Evolutionary conservation across 2,888 invertebrate species (phyloP).

Genomic region (Syrphus vitripennis): DNA sequence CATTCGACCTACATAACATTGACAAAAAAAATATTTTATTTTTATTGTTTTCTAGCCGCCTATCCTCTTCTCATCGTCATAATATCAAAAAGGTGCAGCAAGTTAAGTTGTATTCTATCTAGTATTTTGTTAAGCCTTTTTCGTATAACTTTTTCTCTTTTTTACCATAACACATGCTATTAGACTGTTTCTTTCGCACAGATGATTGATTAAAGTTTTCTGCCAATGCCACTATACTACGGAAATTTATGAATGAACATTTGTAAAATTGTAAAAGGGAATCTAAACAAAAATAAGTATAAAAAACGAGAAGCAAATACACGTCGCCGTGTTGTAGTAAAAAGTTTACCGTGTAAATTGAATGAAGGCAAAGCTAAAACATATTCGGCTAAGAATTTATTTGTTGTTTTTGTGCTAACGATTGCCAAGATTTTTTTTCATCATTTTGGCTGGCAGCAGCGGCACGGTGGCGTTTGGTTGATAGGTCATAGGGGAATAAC

Average conservation of each 20-base stretch:
- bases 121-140: constrained; percentile 23
- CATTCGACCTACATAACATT: constrained; percentile 50
- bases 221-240: constrained; percentile 25
- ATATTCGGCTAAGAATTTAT: neutral
- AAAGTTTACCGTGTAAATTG: neutral
- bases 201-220: constrained; percentile 68
- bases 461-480: neutral
- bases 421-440: constrained; percentile 1
- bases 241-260: constrained; percentile 65
- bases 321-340: neutral
- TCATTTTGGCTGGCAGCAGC: neutral
- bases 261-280: constrained; percentile 66
- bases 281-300: constrained; percentile 29
- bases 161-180: neutral
- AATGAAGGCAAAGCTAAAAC: neutral
- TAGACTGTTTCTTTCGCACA: constrained; percentile 17
- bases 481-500: neutral
- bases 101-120: constrained; percentile 25
- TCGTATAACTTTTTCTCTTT: constrained; percentile 20
- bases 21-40: constrained; percentile 18
- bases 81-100: neutral
- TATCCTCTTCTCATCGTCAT: constrained; percentile 9
- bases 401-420: neutral
- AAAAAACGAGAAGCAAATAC: neutral
- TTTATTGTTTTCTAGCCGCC: neutral